These are phyloP conservation scores for Aquila chrysaetos DNA, from an alignment of 2,797 vertebrate genomes.

Conservation along the genomic window DNA sequence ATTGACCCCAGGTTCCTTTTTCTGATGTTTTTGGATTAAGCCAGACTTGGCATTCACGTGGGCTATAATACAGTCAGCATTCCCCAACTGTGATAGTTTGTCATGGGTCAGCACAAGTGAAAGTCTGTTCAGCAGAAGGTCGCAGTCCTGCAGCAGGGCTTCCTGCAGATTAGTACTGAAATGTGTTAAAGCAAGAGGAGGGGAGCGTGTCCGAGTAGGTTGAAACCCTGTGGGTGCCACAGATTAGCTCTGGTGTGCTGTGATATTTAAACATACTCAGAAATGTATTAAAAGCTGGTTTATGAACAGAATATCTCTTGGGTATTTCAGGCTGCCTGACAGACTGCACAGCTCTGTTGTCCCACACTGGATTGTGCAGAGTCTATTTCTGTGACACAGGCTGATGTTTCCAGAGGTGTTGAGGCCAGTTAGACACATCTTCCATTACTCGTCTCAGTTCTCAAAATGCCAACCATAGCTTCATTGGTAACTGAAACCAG, in stretches of 20 bases:
- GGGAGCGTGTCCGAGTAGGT: neutral
- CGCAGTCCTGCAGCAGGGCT: neutral
- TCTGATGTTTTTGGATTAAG: constrained; percentile 55
- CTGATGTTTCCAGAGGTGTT: neutral
- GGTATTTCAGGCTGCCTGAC: neutral
- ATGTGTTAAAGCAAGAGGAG: neutral
- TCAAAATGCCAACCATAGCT: neutral
- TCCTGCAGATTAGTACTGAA: constrained; percentile 7
- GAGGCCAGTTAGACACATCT: neutral
- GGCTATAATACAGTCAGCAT: neutral
- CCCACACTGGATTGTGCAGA: rapidly evolving
- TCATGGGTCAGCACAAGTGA: constrained; percentile 22
- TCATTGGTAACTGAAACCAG: neutral
- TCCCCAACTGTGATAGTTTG: neutral
- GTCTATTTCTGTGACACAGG: neutral
- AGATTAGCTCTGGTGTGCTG: neutral
- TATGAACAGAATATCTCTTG: neutral
- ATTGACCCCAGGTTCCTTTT: constrained; percentile 53
- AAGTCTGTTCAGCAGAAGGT: constrained; percentile 29
- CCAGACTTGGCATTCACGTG: neutral
- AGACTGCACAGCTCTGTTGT: neutral
- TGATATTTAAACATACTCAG: neutral
- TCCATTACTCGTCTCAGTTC: neutral
- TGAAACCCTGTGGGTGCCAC: neutral
- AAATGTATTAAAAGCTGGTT: neutral